Evolutionary conservation across 2,888 invertebrate genomes (phyloP), one percentile per base, ranked within the genome.

Genomic region (Dorcus parallelipipedus): DNA sequence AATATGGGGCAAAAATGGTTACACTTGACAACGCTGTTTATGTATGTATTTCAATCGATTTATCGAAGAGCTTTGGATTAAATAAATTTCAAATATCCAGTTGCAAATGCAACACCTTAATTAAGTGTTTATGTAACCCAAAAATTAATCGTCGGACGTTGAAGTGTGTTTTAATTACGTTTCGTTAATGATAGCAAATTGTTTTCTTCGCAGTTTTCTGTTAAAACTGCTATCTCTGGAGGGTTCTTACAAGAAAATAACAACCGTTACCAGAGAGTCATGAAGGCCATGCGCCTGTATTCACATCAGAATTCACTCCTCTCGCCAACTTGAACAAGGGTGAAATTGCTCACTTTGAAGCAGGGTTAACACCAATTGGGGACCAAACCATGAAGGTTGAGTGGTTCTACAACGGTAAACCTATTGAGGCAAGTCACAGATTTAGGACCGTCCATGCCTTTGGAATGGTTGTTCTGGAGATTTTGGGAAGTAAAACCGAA

Each of bases 261-360:
- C 84, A 85, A 26, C 84, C 83, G 59, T 81, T 84, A 17, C 81
- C 86, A 1, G 89, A 90, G 61, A 84, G 86, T 47, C 93, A 93
- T 64, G 87, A 86, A 63, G 94, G 93, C 8, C 88, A 91, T 73
- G 87, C 95, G 56, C 95, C 95, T 41, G 88, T 90, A 58, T 95
- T 95, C 72, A 93, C 91, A 5, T 91, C 93, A 0, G 90, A 93
- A 73, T 94, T 94, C 78, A 85, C 90, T 67, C 88, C 93, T 66
- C 83, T 95, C 59, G 81, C 84, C 8, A 93, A 93, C 70, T 83
- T 98, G 50, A 90, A 89, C 42, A 98, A 98, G 80, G 96, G 96
- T 57, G 95, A 98, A 79, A 90, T 96, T 67, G 97, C 97, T 66
- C 97, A 98, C 78, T 97, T 97, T 78, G 98, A 99, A 81, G 97